Conservation (phyloP, 2,888 invertebrate genomes). For the Protodeltote pygarga region DNA sequence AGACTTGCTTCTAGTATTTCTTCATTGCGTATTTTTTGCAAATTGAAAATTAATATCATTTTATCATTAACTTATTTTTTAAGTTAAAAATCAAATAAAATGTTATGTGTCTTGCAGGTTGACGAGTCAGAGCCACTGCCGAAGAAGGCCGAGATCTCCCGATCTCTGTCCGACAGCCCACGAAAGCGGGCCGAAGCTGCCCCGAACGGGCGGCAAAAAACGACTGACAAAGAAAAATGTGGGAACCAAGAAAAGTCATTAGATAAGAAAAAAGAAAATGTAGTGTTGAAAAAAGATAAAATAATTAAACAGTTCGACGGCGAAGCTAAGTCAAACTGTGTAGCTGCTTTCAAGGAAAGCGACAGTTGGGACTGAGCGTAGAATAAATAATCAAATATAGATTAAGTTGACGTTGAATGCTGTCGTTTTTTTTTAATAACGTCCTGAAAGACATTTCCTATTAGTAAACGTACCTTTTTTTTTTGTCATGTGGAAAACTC, state of each 20-base stretch:
- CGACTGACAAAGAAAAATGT: conserved; percentile 10
- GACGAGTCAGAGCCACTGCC: conserved; percentile 68
- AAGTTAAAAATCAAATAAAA: not conserved
- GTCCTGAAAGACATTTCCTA: too few relatives aligned
- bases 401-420: conserved; percentile 36
- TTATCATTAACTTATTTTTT: too few relatives aligned
- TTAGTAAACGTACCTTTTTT: too few relatives aligned
- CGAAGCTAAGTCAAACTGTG: conserved; percentile 61
- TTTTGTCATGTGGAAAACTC: too few relatives aligned
- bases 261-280: conserved; percentile 27
- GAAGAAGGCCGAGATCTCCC: conserved; percentile 62
- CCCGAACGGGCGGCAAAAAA: conserved; percentile 60
- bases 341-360: conserved; percentile 76
- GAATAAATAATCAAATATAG: too few relatives aligned
- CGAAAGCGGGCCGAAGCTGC: conserved; percentile 43
- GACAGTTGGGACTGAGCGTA: conserved; percentile 73
- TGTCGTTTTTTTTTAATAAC: conserved; percentile 40
- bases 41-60: too few relatives aligned
- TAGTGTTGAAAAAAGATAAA: conserved; percentile 47
- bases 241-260: conserved; percentile 21
- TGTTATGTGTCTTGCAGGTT: conserved; percentile 51
- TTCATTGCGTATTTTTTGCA: too few relatives aligned
- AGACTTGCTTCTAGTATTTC: too few relatives aligned
- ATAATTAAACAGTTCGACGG: conserved; percentile 62
- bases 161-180: conserved; percentile 42